A percentile compares a stretch with the other conserved stretches of the same genome.
These are phyloP conservation scores for Odobenus rosmarus DNA, from an alignment of 2,113 vertebrate genomes.

Conservation along the genomic window DNA sequence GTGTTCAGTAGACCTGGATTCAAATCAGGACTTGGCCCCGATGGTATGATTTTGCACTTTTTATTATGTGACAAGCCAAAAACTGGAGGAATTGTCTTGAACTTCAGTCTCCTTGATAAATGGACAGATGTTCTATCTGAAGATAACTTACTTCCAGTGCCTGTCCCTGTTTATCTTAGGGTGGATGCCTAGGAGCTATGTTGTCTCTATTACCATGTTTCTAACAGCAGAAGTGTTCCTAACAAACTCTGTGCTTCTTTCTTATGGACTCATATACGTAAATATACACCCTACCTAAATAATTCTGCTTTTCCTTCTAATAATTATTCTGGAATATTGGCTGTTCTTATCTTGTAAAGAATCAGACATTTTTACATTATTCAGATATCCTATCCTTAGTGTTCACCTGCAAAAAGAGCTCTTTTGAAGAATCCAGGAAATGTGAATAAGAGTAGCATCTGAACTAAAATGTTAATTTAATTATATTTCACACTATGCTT, in stretches of 20 bases:
- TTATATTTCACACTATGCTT: slow-evolving; percentile 75
- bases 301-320: neutral
- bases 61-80: neutral
- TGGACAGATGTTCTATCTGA: neutral
- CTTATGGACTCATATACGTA: neutral
- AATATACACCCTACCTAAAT: neutral
- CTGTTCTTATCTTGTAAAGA: slow-evolving; percentile 52
- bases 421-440: slow-evolving; percentile 68
- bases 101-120: slow-evolving; percentile 1
- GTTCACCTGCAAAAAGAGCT: slow-evolving; percentile 65
- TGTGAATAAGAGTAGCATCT: slow-evolving; percentile 66
- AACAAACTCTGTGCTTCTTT: neutral
- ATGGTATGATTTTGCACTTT: neutral
- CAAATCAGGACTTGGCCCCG: neutral
- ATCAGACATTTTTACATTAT: slow-evolving; percentile 72
- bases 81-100: neutral
- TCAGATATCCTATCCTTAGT: slow-evolving; percentile 66
- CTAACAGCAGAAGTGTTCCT: neutral
- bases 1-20: neutral
- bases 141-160: slow-evolving; percentile 15
- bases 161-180: slow-evolving; percentile 3
- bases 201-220: neutral
- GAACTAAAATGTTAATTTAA: slow-evolving; percentile 79
- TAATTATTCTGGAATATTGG: slow-evolving; percentile 24
- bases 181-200: neutral